phyloP scores from a whole-genome alignment of 2,797 vertebrate species.

The Hafferia zeledoni region DNA sequence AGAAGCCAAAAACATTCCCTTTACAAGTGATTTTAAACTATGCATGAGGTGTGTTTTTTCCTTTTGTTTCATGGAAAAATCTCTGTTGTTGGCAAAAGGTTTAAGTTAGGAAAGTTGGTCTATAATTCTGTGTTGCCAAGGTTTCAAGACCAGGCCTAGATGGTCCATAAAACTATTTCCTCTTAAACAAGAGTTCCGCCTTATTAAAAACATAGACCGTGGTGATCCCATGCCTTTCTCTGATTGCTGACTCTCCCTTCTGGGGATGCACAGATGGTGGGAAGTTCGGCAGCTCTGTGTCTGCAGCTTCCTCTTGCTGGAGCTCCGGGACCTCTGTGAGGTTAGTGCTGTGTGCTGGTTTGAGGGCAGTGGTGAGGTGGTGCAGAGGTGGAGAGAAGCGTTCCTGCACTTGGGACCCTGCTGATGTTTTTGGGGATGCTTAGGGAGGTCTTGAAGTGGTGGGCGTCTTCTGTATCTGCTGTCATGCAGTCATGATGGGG shows the following conservation, averaged over 20 bases:
- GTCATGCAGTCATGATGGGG: background rate
- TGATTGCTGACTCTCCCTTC: background rate
- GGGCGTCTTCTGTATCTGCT: background rate
- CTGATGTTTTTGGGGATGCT: background rate
- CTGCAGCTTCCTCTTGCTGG: background rate
- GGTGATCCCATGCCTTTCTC: slow-evolving; percentile 9
- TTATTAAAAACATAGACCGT: slow-evolving; percentile 14
- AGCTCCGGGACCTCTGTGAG: background rate
- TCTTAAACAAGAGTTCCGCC: slow-evolving; percentile 15
- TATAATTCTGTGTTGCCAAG: slow-evolving; percentile 42
- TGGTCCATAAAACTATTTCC: slow-evolving; percentile 60
- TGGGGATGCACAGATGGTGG: background rate
- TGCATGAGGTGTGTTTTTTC: slow-evolving; percentile 42
- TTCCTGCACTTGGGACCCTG: background rate
- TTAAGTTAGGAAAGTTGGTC: slow-evolving; percentile 63
- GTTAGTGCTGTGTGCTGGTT: background rate
- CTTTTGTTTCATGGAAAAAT: slow-evolving; percentile 72
- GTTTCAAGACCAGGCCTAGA: slow-evolving; percentile 46
- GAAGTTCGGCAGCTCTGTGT: background rate
- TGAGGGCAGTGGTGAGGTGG: background rate
- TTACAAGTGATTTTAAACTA: slow-evolving; percentile 64
- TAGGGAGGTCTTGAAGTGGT: background rate
- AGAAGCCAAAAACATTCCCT: slow-evolving; percentile 54
- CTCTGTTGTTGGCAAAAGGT: slow-evolving; percentile 56
- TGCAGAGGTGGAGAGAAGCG: background rate